These are phyloP conservation scores for Stenodera caucasica DNA, from an alignment of 2,888 invertebrate species.

Conservation along the genomic window DNA sequence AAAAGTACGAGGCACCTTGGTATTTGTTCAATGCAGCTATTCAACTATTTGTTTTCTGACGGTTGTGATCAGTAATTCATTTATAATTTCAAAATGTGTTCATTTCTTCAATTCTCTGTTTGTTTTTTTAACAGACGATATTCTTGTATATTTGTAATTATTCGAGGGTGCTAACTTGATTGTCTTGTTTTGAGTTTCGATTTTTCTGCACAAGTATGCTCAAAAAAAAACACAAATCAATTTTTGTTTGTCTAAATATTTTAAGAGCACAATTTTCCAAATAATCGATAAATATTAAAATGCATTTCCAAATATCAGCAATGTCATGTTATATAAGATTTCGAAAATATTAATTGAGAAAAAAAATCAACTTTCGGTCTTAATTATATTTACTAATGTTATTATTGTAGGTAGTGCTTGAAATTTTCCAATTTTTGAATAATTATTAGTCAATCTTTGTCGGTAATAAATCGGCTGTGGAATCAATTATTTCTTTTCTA, in stretches of 20 bases:
- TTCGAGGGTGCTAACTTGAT: conserved; percentile 25
- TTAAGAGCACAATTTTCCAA: conserved; percentile 25
- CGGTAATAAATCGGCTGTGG: conserved; percentile 29
- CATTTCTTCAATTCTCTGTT: conserved; percentile 9
- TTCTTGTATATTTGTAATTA: conserved; percentile 21
- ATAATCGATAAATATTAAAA: conserved; percentile 22
- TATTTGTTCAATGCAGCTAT: conserved; percentile 18
- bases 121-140: conserved; percentile 2
- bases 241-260: conserved; percentile 18
- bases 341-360: conserved; percentile 17
- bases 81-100: conserved; percentile 20
- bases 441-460: conserved; percentile 24
- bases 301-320: conserved; percentile 25
- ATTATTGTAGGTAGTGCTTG: conserved; percentile 28
- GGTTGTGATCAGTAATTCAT: conserved; percentile 5
- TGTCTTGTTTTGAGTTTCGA: conserved; percentile 24
- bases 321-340: conserved; percentile 12
- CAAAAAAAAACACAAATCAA: conserved; percentile 25
- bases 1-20: conserved; percentile 18
- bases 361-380: conserved; percentile 27
- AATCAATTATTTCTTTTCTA: conserved; percentile 19
- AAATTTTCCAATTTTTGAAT: conserved; percentile 17
- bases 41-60: not conserved
- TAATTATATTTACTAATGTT: conserved; percentile 27
- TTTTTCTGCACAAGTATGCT: conserved; percentile 33